phyloP scores from a whole-genome alignment of 1,140 invertebrate species.

The Arctopsyche grandis region DNA sequence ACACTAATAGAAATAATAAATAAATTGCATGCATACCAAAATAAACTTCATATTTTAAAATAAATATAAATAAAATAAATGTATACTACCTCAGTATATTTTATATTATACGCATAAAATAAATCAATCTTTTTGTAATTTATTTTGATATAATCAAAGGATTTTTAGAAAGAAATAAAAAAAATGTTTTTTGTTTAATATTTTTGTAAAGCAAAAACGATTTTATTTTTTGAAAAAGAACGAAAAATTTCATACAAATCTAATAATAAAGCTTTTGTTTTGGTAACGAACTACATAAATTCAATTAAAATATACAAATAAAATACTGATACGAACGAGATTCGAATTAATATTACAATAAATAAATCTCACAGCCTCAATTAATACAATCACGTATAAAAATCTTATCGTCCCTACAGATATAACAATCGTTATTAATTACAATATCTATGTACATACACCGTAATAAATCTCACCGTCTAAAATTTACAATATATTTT shows the following conservation, averaged over 20 bases:
- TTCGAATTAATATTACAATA: constrained; percentile 3
- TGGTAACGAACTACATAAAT: constrained; percentile 20
- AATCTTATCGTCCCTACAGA: neutral
- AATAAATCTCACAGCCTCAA: constrained; percentile 37
- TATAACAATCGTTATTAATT: neutral
- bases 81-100: too few relatives aligned
- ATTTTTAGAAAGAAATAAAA: neutral
- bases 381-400: constrained; percentile 25
- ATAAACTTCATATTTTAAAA: too few relatives aligned
- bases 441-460: constrained; percentile 1
- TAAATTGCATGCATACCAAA: too few relatives aligned
- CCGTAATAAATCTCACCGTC: neutral
- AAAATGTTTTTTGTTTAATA: neutral
- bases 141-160: too few relatives aligned
- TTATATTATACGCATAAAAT: too few relatives aligned
- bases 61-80: too few relatives aligned
- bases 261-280: constrained; percentile 7
- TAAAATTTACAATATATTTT: constrained; percentile 23
- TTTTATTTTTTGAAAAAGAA: constrained; percentile 6
- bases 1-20: too few relatives aligned
- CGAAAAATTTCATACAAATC: neutral
- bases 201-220: constrained; percentile 12
- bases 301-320: constrained; percentile 14
- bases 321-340: neutral
- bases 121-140: too few relatives aligned